Evolutionary conservation across 2,797 vertebrate species (phyloP).

Genomic region (Cephalopachus bancanus): DNA sequence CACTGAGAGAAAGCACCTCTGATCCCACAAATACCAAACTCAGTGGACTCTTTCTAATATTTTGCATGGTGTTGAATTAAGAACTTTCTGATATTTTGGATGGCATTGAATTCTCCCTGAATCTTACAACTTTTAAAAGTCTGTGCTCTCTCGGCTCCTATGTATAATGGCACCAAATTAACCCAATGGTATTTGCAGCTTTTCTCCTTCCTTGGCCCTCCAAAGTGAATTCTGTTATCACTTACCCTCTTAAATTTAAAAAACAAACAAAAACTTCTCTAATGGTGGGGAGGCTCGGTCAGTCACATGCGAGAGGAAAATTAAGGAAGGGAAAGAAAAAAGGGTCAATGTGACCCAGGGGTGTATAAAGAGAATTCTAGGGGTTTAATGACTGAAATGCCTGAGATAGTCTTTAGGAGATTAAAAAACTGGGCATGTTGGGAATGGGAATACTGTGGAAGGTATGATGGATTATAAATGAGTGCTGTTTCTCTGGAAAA

Average conservation of each 20-base stretch:
- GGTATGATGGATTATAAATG: rapidly evolving
- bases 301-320: rapidly evolving
- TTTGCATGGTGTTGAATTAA: rapidly evolving
- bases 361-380: too few species aligned
- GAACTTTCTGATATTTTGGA: rapidly evolving
- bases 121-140: too few species aligned
- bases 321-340: too few species aligned
- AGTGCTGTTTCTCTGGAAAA: not conserved
- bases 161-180: not conserved
- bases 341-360: not conserved
- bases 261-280: not conserved
- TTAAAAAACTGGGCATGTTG: rapidly evolving
- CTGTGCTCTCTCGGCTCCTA: not conserved
- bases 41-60: rapidly evolving
- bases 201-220: not conserved
- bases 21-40: not conserved
- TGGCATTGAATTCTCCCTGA: rapidly evolving
- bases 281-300: not conserved
- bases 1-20: not conserved
- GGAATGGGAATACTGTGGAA: not conserved
- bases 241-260: not conserved
- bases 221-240: not conserved
- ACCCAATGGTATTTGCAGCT: too few species aligned
- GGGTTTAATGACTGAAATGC: not conserved
- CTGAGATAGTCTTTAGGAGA: too few species aligned